Evolutionary conservation across 2,113 vertebrate genomes (phyloP).

Genomic region (Pontoporia blainvillei): DNA sequence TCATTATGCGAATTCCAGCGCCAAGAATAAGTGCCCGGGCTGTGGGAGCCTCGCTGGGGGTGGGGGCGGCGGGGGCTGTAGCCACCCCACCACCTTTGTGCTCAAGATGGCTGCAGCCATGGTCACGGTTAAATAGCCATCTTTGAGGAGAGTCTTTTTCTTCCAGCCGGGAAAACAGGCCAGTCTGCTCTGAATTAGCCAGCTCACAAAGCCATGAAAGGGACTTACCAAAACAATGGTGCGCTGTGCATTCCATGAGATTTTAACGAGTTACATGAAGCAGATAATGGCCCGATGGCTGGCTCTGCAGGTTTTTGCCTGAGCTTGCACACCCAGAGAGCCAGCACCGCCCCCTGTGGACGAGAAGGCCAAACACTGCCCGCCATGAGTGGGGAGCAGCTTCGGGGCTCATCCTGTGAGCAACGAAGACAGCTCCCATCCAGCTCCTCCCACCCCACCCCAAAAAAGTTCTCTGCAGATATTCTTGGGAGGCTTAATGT

Average conservation of each 20-base stretch:
- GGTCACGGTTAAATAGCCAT: constrained; percentile 83
- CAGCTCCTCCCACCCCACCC: constrained; percentile 8
- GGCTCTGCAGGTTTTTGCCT: constrained; percentile 71
- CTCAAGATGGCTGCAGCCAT: constrained; percentile 72
- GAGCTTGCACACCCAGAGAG: constrained; percentile 66
- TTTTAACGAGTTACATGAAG: constrained; percentile 80
- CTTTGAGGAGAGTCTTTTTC: constrained; percentile 79
- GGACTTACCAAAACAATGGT: constrained; percentile 86
- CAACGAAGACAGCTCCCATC: constrained; percentile 18
- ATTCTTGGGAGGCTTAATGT: constrained; percentile 40
- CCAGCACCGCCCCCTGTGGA: constrained; percentile 50
- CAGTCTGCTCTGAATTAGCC: constrained; percentile 78
- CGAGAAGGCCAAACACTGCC: constrained; percentile 42
- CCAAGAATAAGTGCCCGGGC: constrained; percentile 49
- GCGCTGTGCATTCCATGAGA: constrained; percentile 82
- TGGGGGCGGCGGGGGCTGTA: constrained; percentile 45
- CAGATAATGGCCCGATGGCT: constrained; percentile 78
- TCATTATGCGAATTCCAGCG: constrained; percentile 74
- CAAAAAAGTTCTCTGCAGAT: background rate
- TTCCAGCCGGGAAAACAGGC: constrained; percentile 77
- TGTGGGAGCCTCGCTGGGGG: constrained; percentile 44
- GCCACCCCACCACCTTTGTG: constrained; percentile 69
- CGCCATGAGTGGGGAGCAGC: constrained; percentile 43
- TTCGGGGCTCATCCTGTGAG: constrained; percentile 27
- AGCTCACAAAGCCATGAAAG: constrained; percentile 82